These are phyloP conservation scores for Globodera ellingtonae DNA, from an alignment of 1,140 invertebrate species.

Conservation along the genomic window DNA sequence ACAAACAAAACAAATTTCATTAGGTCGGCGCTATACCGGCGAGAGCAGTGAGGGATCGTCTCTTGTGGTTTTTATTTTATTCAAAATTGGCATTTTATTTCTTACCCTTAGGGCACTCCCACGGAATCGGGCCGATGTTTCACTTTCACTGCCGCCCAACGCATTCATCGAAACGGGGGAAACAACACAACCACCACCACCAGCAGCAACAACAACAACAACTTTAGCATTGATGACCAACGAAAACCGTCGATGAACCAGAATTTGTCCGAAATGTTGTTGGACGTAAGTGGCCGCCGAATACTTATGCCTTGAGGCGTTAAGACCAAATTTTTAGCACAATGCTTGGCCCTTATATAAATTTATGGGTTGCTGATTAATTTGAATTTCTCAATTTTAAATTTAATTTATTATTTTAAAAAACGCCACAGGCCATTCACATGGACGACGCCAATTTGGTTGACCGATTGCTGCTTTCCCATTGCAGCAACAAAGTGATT, in stretches of 20 bases:
- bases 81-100: not conserved
- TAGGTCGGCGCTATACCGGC: constrained; percentile 61
- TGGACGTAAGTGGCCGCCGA: constrained; percentile 52
- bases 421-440: constrained; percentile 56
- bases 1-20: not conserved
- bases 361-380: no score
- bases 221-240: constrained; percentile 45
- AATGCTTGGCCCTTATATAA: no score
- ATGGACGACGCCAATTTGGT: constrained; percentile 60
- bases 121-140: constrained; percentile 65
- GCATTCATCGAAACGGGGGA: constrained; percentile 35
- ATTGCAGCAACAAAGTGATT: constrained; percentile 40
- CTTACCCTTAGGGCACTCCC: constrained; percentile 49
- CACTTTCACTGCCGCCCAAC: constrained; percentile 60
- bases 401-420: no score
- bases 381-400: not conserved
- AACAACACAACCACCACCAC: not conserved
- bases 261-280: constrained; percentile 63
- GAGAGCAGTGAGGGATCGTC: constrained; percentile 64
- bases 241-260: constrained; percentile 65
- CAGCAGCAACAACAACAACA: constrained; percentile 4
- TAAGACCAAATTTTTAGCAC: not conserved
- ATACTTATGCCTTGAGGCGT: no score
- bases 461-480: constrained; percentile 61
- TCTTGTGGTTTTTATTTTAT: constrained; percentile 39